A percentile compares a stretch with the other conserved stretches of the same genome.
Conservation (phyloP, 2,113 vertebrate species). For the Sigmodon hispidus region DNA sequence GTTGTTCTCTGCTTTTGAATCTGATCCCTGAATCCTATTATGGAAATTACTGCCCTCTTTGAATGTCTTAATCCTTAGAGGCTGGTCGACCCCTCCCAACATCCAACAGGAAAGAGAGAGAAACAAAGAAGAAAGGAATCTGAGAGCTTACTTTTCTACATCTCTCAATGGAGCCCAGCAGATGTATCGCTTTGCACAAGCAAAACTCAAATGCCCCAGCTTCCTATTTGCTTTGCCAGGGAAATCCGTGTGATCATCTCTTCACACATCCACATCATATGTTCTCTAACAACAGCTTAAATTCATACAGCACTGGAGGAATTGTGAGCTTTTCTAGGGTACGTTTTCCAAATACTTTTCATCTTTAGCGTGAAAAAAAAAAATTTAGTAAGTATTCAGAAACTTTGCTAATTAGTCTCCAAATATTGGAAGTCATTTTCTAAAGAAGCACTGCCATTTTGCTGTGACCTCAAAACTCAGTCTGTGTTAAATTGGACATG, state of each 20-base stretch:
- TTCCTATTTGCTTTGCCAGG: slow-evolving; percentile 1
- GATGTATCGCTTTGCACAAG: slow-evolving; percentile 77
- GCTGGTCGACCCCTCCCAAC: slow-evolving; percentile 60
- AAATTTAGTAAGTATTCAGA: neutral
- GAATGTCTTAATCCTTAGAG: slow-evolving; percentile 71
- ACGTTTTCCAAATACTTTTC: slow-evolving; percentile 1
- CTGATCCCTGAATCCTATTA: slow-evolving; percentile 74
- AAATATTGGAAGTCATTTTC: neutral
- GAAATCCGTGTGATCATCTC: neutral
- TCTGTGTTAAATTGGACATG: neutral
- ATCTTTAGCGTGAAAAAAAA: neutral
- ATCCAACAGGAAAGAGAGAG: slow-evolving; percentile 75
- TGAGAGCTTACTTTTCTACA: slow-evolving; percentile 60
- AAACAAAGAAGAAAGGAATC: slow-evolving; percentile 72
- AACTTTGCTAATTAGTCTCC: neutral
- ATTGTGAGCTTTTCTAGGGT: neutral
- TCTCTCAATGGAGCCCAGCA: slow-evolving; percentile 62
- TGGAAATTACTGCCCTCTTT: slow-evolving; percentile 75
- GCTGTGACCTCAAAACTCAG: neutral
- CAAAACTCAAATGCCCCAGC: slow-evolving; percentile 51
- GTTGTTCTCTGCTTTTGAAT: slow-evolving; percentile 66
- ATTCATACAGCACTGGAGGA: neutral
- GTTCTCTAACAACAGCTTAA: neutral
- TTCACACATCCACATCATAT: neutral
- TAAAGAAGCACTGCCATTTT: neutral